Conservation (phyloP, 2,113 vertebrate species). For the Phrynocephalus versicolor region DNA sequence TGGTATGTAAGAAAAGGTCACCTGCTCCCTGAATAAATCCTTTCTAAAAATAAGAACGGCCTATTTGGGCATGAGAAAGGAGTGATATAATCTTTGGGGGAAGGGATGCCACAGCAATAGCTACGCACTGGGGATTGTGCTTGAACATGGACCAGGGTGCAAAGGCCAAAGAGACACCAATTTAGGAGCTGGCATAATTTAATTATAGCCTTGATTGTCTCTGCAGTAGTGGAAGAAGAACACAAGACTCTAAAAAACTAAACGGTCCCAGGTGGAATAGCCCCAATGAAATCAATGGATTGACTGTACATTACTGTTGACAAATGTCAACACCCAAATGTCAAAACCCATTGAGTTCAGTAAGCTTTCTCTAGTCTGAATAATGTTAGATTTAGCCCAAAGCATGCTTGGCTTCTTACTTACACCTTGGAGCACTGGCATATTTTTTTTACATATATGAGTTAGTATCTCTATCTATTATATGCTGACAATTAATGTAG, state of each 20-base stretch:
- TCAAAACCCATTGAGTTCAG: no score
- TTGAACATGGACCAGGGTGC: not conserved
- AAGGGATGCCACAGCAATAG: not conserved
- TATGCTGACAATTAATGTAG: no score
- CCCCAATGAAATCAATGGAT: no score
- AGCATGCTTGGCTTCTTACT: not conserved
- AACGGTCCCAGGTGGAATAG: no score
- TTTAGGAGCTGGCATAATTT: not conserved
- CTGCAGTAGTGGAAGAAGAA: no score
- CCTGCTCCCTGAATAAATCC: slow-evolving; percentile 9
- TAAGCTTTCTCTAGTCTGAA: no score
- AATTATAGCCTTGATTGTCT: no score
- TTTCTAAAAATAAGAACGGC: slow-evolving; percentile 22
- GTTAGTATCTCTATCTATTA: not conserved
- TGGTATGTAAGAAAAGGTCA: not conserved
- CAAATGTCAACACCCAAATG: no score
- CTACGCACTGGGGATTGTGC: not conserved
- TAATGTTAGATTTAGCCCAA: not conserved
- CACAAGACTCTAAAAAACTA: no score
- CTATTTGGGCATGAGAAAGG: not conserved
- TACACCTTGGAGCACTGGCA: not conserved
- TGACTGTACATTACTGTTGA: no score
- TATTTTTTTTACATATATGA: not conserved
- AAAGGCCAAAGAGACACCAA: not conserved
- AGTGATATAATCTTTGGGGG: not conserved